phyloP scores from a whole-genome alignment of 2,797 vertebrate genomes.

The Gymnoscopelus braueri region DNA sequence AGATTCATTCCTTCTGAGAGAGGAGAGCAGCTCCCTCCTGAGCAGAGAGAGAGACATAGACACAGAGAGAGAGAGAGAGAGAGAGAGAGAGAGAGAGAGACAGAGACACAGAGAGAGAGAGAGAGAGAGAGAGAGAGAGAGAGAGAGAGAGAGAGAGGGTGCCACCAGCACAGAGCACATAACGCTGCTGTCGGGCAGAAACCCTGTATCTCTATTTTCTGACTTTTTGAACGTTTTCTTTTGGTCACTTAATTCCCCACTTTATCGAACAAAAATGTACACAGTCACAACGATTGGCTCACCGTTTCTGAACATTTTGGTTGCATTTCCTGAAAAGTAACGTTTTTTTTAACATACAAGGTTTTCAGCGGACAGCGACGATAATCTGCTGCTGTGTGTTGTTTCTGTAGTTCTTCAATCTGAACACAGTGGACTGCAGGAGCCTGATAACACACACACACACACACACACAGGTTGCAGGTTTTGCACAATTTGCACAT shows the following conservation, averaged over 20 bases:
- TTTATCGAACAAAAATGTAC: no score
- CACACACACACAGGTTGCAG: no score
- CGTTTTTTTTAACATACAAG: no score
- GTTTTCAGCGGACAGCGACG: no score
- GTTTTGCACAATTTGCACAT: no score
- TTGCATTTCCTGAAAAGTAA: no score
- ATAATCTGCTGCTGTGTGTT: conserved; percentile 38
- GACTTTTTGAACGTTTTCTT: no score
- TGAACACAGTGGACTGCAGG: conserved; percentile 33
- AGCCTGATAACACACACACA: conserved; percentile 32
- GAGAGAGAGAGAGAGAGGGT: no score
- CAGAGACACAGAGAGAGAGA: not conserved
- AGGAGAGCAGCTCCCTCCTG: conserved; percentile 72
- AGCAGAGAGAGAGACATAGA: conserved; percentile 45
- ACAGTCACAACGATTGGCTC: no score
- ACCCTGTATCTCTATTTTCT: not conserved
- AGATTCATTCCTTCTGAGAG: conserved; percentile 86
- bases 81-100: not conserved
- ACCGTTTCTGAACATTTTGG: no score
- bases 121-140: no score
- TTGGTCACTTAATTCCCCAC: no score
- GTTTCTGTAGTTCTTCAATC: conserved; percentile 35
- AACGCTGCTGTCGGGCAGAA: not conserved
- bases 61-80: conserved; percentile 57
- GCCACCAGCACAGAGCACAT: conserved; percentile 20